phyloP scores from a whole-genome alignment of 2,888 invertebrate genomes.

The Hemaris fuciformis region DNA sequence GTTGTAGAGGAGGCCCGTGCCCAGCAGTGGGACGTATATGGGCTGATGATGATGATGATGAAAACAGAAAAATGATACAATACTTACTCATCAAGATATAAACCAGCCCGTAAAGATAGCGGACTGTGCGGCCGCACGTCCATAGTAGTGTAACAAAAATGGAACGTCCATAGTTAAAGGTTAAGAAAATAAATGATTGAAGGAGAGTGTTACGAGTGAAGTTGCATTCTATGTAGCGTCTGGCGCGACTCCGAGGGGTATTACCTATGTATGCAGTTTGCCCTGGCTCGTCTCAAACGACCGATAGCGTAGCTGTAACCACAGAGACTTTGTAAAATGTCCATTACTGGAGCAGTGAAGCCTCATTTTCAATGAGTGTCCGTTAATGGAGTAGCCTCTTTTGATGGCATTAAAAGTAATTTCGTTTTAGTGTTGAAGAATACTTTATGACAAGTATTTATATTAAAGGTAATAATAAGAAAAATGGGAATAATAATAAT shows the following conservation, averaged over 20 bases:
- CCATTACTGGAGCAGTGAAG: neutral
- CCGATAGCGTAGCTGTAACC: slow-evolving; percentile 15
- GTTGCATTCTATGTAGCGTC: slow-evolving; percentile 18
- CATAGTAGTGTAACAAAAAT: no score
- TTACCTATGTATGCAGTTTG: slow-evolving; percentile 37
- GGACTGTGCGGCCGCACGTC: no score
- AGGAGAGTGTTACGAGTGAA: slow-evolving; percentile 23
- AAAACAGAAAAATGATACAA: no score
- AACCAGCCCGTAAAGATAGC: no score
- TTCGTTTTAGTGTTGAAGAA: neutral
- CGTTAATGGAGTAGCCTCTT: neutral
- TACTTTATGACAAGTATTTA: no score
- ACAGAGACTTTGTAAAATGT: neutral
- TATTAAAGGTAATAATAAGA: no score
- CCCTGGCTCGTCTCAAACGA: slow-evolving; percentile 22
- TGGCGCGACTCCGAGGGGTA: slow-evolving; percentile 12
- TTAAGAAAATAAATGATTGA: slow-evolving; percentile 21
- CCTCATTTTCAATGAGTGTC: neutral
- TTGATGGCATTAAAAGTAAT: neutral
- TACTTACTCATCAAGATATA: no score
- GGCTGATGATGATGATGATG: no score
- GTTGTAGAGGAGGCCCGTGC: no score
- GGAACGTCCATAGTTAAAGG: no score
- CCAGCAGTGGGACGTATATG: no score
- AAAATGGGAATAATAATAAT: no score